Conservation (phyloP, 2,797 vertebrate genomes). For the Lophius americanus region DNA sequence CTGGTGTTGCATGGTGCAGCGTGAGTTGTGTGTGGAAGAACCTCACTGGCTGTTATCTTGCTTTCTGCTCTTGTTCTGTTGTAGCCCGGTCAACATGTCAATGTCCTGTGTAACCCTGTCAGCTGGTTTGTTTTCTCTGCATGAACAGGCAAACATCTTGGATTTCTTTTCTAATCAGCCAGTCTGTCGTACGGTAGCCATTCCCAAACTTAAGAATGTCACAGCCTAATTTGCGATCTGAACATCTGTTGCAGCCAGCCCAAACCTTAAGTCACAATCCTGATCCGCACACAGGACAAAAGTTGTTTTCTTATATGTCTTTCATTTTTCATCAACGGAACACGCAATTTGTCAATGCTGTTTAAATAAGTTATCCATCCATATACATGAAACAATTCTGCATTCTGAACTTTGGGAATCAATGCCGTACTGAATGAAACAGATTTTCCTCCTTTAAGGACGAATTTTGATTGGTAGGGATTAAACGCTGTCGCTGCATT, state of each 20-base stretch:
- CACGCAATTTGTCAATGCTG: too few species aligned
- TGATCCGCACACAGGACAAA: too few species aligned
- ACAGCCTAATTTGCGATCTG: too few species aligned
- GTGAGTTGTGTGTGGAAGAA: constrained; percentile 53
- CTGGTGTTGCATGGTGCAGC: constrained; percentile 40
- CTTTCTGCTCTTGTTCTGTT: constrained; percentile 59
- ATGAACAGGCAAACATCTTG: constrained; percentile 51
- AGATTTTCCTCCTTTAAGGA: constrained; percentile 24
- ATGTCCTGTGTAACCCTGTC: constrained; percentile 39
- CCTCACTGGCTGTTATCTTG: constrained; percentile 56
- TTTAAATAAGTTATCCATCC: too few species aligned
- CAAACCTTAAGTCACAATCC: too few species aligned
- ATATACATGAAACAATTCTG: too few species aligned
- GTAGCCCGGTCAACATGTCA: constrained; percentile 54
- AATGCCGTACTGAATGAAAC: constrained; percentile 8
- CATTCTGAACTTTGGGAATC: too few species aligned
- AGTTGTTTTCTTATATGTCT: too few species aligned
- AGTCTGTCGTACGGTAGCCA: constrained; percentile 3
- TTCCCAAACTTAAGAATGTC: too few species aligned
- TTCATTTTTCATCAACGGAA: too few species aligned
- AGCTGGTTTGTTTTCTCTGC: constrained; percentile 56
- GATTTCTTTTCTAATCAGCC: constrained; percentile 36
- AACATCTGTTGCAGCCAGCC: too few species aligned
- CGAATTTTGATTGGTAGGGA: constrained; percentile 14
- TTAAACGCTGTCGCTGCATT: constrained; percentile 40